Conservation (phyloP, 2,797 vertebrate species). For the Notoglanidium macrostoma region DNA sequence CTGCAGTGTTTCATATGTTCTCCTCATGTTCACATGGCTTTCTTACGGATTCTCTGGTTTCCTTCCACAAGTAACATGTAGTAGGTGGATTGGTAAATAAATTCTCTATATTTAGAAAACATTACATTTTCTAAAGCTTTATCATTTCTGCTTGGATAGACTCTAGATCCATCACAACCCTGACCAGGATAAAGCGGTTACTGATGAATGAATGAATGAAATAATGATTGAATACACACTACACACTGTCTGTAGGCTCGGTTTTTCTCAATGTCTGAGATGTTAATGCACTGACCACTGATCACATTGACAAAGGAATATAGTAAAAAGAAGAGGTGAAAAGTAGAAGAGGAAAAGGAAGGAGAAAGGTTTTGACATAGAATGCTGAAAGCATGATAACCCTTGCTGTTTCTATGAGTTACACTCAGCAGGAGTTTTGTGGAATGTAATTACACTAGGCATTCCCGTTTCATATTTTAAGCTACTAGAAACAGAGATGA, state of each 20-base stretch:
- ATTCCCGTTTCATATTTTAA: background rate
- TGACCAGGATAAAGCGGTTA: background rate
- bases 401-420: background rate
- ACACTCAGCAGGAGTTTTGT: background rate
- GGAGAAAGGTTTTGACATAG: background rate
- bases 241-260: background rate
- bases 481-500: background rate
- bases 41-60: background rate
- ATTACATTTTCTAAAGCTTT: background rate
- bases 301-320: slow-evolving; percentile 8
- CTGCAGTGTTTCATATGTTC: background rate
- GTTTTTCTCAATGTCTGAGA: background rate
- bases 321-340: background rate
- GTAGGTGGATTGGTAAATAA: background rate
- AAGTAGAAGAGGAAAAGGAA: background rate
- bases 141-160: too few relatives aligned
- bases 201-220: background rate
- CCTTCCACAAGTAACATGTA: background rate
- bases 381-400: background rate
- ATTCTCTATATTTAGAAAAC: background rate
- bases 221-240: too few relatives aligned
- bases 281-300: background rate
- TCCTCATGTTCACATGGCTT: background rate
- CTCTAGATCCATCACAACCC: background rate
- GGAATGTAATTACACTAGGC: background rate